Conservation (phyloP, 1,140 invertebrate genomes). For the Nasonia vitripennis region DNA sequence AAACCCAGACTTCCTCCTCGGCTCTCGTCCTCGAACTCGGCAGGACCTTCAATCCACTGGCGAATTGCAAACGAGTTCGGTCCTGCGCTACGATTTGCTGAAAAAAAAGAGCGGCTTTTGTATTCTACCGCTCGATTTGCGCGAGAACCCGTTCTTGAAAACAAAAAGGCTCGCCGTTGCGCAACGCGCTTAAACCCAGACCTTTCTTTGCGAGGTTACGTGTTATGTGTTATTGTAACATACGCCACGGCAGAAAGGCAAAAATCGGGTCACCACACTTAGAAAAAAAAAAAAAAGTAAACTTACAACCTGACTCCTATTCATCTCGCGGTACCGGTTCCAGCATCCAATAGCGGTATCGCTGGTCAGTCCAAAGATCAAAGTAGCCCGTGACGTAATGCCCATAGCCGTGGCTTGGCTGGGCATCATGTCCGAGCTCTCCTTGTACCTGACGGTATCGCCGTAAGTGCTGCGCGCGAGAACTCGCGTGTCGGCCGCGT, state of each 20-base stretch:
- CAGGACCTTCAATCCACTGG: conserved; percentile 79
- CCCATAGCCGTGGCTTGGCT: conserved; percentile 68
- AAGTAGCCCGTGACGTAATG: conserved; percentile 60
- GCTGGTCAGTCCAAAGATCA: conserved; percentile 65
- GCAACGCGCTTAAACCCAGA: not conserved
- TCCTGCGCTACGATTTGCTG: conserved; percentile 74
- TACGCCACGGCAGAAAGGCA: too few relatives aligned
- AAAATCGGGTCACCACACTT: not conserved
- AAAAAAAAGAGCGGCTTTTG: conserved; percentile 46
- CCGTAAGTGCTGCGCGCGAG: conserved; percentile 55
- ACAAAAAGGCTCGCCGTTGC: too few relatives aligned
- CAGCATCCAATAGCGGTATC: conserved; percentile 68
- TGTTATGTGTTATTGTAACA: not conserved
- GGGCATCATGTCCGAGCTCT: conserved; percentile 68
- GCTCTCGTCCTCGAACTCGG: conserved; percentile 73
- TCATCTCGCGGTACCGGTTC: conserved; percentile 58
- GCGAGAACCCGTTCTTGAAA: too few relatives aligned
- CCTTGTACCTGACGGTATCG: conserved; percentile 50
- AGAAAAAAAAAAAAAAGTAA: not conserved
- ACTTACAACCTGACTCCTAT: conserved; percentile 52
- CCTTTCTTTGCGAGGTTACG: not conserved
- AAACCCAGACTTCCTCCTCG: conserved; percentile 78
- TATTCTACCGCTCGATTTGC: not conserved
- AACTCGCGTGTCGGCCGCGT: conserved; percentile 53
- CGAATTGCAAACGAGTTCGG: conserved; percentile 77